phyloP scores from a whole-genome alignment of 2,888 invertebrate species.

The Cyclophora albipunctata region DNA sequence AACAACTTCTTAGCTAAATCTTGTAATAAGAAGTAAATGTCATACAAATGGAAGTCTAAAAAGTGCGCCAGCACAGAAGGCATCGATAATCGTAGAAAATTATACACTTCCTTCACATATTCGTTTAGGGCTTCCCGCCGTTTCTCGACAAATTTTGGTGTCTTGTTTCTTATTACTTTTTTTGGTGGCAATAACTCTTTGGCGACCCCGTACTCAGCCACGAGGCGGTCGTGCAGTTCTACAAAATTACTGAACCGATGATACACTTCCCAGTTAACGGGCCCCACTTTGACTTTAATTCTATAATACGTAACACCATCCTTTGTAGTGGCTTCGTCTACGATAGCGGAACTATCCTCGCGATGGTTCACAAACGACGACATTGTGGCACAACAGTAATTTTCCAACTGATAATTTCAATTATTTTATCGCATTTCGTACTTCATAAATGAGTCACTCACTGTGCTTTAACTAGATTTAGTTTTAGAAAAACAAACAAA shows the following conservation, averaged over 20 bases:
- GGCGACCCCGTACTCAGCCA: constrained; percentile 85
- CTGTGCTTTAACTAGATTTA: no score
- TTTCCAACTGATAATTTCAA: neutral
- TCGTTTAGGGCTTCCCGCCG: constrained; percentile 85
- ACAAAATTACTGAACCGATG: constrained; percentile 94
- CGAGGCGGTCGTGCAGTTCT: constrained; percentile 89
- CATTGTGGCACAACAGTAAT: constrained; percentile 62
- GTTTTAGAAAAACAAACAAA: no score
- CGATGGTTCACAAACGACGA: constrained; percentile 83
- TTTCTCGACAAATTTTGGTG: constrained; percentile 89
- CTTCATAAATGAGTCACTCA: neutral
- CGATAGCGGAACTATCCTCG: constrained; percentile 79
- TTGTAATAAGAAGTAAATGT: constrained; percentile 90
- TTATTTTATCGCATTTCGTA: neutral
- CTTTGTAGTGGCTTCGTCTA: constrained; percentile 78
- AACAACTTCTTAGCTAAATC: constrained; percentile 86
- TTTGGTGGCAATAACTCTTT: constrained; percentile 94
- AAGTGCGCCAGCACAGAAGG: constrained; percentile 89
- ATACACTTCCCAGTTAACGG: constrained; percentile 86
- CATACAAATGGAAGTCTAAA: constrained; percentile 91
- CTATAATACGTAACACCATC: constrained; percentile 83
- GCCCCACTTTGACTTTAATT: constrained; percentile 81
- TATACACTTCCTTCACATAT: constrained; percentile 86
- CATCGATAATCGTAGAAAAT: constrained; percentile 84
- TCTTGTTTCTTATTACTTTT: constrained; percentile 92